Conservation (phyloP, 2,113 vertebrate genomes). For the Crypturellus undulatus region DNA sequence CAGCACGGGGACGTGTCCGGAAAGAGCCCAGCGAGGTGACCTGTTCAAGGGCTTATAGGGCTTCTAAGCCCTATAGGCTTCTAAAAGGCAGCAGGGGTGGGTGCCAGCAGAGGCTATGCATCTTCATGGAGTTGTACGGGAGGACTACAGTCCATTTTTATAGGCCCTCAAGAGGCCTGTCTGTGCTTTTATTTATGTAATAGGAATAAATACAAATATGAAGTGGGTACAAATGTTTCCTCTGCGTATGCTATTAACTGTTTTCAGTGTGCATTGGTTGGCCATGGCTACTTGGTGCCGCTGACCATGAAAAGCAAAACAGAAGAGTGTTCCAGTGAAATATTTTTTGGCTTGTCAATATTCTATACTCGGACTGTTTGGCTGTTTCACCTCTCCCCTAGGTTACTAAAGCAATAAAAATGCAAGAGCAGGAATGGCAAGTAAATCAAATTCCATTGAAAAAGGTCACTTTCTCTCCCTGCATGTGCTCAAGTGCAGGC, state of each 20-base stretch:
- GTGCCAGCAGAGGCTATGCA: not conserved
- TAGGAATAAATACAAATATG: not conserved
- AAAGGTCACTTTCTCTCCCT: not conserved
- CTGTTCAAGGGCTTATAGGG: no score
- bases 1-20: no score
- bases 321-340: not conserved
- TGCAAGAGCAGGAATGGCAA: not conserved
- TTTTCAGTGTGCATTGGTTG: not conserved
- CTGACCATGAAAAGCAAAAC: not conserved
- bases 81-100: not conserved
- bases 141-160: not conserved
- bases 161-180: not conserved
- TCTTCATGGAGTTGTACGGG: not conserved
- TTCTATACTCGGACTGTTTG: not conserved
- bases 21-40: no score
- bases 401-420: not conserved
- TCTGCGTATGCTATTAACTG: not conserved
- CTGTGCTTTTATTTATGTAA: not conserved
- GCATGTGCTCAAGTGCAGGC: not conserved
- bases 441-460: not conserved
- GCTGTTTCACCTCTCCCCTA: not conserved
- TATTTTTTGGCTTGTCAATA: not conserved
- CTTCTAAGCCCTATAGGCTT: no score
- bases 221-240: not conserved
- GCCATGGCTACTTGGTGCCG: not conserved